These are phyloP conservation scores for Oligia strigilis DNA, from an alignment of 2,888 invertebrate genomes.

Conservation along the genomic window DNA sequence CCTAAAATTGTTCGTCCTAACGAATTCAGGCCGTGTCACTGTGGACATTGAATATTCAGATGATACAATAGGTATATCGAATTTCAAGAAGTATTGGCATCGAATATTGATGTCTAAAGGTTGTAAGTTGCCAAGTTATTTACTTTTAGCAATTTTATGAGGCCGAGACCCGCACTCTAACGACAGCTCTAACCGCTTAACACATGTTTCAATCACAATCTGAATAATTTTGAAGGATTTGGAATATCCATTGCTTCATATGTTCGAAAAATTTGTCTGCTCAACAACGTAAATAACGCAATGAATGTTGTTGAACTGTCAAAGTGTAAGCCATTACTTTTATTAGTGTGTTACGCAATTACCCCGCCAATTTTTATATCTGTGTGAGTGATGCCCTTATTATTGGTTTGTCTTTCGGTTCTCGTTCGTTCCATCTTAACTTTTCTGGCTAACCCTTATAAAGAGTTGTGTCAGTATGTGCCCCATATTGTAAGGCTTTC, in stretches of 20 bases:
- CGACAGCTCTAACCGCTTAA: neutral
- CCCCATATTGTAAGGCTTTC: no score
- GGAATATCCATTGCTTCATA: no score
- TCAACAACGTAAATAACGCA: neutral
- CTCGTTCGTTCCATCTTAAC: no score
- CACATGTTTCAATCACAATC: neutral
- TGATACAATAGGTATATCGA: slow-evolving; percentile 17
- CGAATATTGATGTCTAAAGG: slow-evolving; percentile 19
- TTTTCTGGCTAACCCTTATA: no score
- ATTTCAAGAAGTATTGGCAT: slow-evolving; percentile 22
- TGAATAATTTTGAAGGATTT: neutral
- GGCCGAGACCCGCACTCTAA: neutral
- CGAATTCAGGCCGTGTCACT: slow-evolving; percentile 41
- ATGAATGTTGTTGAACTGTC: no score
- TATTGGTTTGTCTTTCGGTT: no score
- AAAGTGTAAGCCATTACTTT: no score
- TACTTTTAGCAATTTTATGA: neutral
- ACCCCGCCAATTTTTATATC: no score
- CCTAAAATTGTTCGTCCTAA: slow-evolving; percentile 56
- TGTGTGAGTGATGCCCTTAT: no score
- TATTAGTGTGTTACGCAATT: no score
- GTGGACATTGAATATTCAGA: slow-evolving; percentile 44
- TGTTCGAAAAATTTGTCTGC: no score
- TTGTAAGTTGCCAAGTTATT: slow-evolving; percentile 22
- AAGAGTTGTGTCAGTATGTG: no score